Evolutionary conservation across 2,888 invertebrate genomes (phyloP).

Genomic region (Drosophila hamatofila): DNA sequence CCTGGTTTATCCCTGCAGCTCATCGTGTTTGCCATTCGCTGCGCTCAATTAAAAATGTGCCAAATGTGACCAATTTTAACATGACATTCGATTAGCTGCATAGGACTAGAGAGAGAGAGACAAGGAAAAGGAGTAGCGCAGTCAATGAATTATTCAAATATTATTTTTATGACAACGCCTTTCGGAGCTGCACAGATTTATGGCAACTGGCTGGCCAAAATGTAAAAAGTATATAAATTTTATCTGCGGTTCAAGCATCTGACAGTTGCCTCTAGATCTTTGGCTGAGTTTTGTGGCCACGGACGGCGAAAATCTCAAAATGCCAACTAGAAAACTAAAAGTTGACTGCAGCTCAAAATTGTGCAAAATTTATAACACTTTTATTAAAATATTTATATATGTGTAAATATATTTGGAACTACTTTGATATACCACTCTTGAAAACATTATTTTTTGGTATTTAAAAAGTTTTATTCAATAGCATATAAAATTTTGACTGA

Average conservation of each 20-base stretch:
- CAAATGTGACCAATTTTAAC: slow-evolving; percentile 62
- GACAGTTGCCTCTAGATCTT: slow-evolving; percentile 53
- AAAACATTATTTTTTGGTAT: background rate
- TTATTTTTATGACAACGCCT: slow-evolving; percentile 62
- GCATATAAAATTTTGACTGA: no score
- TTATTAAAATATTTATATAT: slow-evolving; percentile 1
- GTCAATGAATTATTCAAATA: slow-evolving; percentile 55
- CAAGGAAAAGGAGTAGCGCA: background rate
- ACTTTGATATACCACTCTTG: background rate
- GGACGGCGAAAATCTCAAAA: slow-evolving; percentile 16
- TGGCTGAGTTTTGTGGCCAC: slow-evolving; percentile 16
- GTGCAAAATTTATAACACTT: slow-evolving; percentile 24
- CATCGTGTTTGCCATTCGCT: slow-evolving; percentile 64
- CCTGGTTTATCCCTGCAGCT: slow-evolving; percentile 36
- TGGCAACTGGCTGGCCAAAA: slow-evolving; percentile 40
- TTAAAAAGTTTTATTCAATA: background rate
- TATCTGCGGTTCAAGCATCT: slow-evolving; percentile 59
- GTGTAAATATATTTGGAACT: background rate
- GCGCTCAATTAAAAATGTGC: slow-evolving; percentile 73
- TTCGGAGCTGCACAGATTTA: slow-evolving; percentile 55
- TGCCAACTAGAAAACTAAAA: slow-evolving; percentile 27
- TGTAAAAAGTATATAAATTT: slow-evolving; percentile 71
- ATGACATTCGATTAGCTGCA: slow-evolving; percentile 55
- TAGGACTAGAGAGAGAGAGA: background rate
- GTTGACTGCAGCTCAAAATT: slow-evolving; percentile 5